phyloP scores from a whole-genome alignment of 2,888 invertebrate genomes.

The Thelaira solivaga region DNA sequence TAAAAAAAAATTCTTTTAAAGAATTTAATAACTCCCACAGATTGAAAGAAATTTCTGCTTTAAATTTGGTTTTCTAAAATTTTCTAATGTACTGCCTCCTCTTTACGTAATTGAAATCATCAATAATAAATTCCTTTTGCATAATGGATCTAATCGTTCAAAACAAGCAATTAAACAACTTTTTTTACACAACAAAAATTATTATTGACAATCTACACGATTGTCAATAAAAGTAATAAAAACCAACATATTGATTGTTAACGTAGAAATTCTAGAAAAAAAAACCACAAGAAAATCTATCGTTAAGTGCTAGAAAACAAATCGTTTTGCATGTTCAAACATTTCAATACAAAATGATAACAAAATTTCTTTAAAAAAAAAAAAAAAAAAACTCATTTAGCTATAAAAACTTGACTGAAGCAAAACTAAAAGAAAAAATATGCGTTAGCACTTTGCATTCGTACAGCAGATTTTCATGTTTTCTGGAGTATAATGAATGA shows the following conservation, averaged over 20 bases:
- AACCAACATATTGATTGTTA: slow-evolving; percentile 39
- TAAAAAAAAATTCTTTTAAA: too few species aligned
- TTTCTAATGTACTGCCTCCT: neutral
- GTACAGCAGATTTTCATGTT: slow-evolving; percentile 28
- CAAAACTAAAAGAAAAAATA: slow-evolving; percentile 24
- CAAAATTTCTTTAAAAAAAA: slow-evolving; percentile 19
- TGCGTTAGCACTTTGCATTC: slow-evolving; percentile 45
- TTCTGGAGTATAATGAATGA: slow-evolving; percentile 57
- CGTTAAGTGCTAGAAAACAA: slow-evolving; percentile 57
- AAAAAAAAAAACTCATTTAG: too few species aligned
- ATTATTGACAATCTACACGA: slow-evolving; percentile 25
- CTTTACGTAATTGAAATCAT: slow-evolving; percentile 37
- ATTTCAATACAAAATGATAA: slow-evolving; percentile 61
- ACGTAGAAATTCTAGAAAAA: slow-evolving; percentile 2
- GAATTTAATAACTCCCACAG: too few species aligned
- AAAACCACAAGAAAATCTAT: slow-evolving; percentile 36
- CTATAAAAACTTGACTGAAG: neutral
- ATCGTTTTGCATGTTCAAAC: slow-evolving; percentile 60
- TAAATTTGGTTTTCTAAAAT: too few species aligned
- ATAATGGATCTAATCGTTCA: slow-evolving; percentile 49
- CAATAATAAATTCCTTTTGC: slow-evolving; percentile 44
- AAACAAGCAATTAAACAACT: slow-evolving; percentile 52
- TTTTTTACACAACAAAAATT: slow-evolving; percentile 13
- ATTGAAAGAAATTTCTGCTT: too few species aligned
- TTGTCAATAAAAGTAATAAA: slow-evolving; percentile 27